phyloP scores from a whole-genome alignment of 2,797 vertebrate genomes.

The Poeciliopsis presidionis region DNA sequence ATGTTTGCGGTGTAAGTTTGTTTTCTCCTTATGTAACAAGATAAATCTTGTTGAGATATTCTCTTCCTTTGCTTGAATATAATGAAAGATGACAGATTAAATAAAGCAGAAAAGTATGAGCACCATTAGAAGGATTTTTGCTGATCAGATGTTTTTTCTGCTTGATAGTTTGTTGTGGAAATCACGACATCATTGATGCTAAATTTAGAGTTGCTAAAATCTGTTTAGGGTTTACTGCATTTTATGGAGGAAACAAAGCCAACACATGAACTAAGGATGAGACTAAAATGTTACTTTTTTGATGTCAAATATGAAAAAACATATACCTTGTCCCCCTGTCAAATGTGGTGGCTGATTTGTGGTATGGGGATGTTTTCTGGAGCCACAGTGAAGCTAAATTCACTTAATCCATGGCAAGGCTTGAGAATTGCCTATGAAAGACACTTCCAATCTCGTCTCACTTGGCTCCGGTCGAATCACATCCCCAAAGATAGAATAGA shows the following conservation, averaged over 20 bases:
- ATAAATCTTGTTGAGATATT: neutral
- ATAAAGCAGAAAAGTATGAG: neutral
- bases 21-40: conserved; percentile 9
- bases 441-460: neutral
- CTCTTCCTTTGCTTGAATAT: neutral
- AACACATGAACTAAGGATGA: neutral
- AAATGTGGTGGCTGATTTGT: neutral
- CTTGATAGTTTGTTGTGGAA: neutral
- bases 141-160: neutral
- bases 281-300: neutral
- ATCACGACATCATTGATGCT: neutral
- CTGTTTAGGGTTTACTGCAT: neutral
- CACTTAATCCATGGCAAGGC: neutral
- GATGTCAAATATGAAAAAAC: neutral
- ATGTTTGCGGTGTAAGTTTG: conserved; percentile 20
- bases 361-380: neutral
- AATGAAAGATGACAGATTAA: conserved; percentile 3
- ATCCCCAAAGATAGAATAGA: neutral
- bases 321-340: too few species aligned
- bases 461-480: neutral
- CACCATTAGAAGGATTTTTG: neutral
- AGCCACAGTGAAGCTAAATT: neutral
- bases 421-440: neutral
- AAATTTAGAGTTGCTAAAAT: neutral
- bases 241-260: neutral